Evolutionary conservation across 1,140 invertebrate genomes (phyloP), one percentile per base, ranked within the genome.

Genomic region (Tetranychus urticae): DNA sequence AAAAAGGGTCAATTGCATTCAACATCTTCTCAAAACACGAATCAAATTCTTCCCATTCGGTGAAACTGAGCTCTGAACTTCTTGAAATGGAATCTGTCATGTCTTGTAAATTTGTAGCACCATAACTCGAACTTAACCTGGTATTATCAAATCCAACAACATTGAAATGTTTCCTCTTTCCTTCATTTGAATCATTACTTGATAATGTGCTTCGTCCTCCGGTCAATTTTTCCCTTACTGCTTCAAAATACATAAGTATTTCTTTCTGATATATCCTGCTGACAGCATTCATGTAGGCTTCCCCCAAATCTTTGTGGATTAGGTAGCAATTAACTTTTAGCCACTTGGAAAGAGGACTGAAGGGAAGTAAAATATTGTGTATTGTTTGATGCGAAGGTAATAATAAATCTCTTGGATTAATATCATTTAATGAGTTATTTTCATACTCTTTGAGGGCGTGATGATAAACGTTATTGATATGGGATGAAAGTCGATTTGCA

Each of bases 381-480:
- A 89, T 82, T 50, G 76, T 75, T 64, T 78, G 77, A 70, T 89
- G 85, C 61, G 81, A 81, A 2, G 84, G 83, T 61, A 91, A 73
- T 33, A 78, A 79, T 56, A 88, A 73, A n/a, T 81, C 80, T 66
- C 77, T 75, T 8, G 74, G 71, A 64, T 72, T 69, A 14, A 74
- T 73, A 63, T 70, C 77, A 7, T 52, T 45, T 7, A 56, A 35
- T 58, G 77, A 69, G 33, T 73, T 76, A 66, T 81, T 80, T 10
- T 77, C 78, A 52, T 77, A 69, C 68, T 82, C 80, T 71, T 83
- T 83, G 31, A 84, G 85, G 73, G 89, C 80, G 75, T 92, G 86
- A 70, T 92, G 88, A 64, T 94, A 90, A 47, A 90, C 76, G 76
- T 93, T 93, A 69, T 90, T 93, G 14, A 96, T 74, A 73, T 93